These are phyloP conservation scores for Pheosia gnoma DNA, from an alignment of 2,888 invertebrate species.

Conservation along the genomic window DNA sequence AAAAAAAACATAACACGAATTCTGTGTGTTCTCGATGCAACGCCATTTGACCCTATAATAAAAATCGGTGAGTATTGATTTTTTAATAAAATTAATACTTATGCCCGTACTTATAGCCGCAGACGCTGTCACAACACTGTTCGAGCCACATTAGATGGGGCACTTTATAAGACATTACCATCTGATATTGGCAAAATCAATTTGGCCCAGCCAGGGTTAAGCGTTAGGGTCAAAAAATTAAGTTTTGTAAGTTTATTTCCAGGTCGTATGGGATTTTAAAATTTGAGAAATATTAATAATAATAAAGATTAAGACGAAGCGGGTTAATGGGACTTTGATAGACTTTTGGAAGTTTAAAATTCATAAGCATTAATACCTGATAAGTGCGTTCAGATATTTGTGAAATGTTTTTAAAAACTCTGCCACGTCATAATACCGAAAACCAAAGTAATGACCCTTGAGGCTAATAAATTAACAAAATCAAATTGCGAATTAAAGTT, in stretches of 20 bases:
- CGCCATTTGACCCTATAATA: conserved; percentile 52
- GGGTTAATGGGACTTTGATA: conserved; percentile 11
- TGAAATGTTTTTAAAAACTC: neutral
- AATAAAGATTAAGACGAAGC: neutral
- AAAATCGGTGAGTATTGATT: conserved; percentile 46
- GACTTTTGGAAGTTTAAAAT: conserved; percentile 5
- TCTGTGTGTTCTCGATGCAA: conserved; percentile 12
- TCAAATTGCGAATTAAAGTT: conserved; percentile 35
- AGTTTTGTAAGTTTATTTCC: conserved; percentile 31
- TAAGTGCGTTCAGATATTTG: neutral
- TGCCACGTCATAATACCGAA: neutral
- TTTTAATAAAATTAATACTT: conserved; percentile 47
- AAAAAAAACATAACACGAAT: conserved; percentile 23
- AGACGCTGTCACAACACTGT: conserved; percentile 54
- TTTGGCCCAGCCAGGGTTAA: conserved; percentile 51
- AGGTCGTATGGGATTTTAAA: conserved; percentile 31
- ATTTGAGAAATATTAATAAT: neutral
- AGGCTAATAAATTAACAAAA: conserved; percentile 33
- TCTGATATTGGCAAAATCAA: conserved; percentile 55
- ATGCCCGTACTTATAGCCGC: conserved; percentile 37
- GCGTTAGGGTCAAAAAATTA: conserved; percentile 42
- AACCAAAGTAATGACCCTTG: conserved; percentile 19
- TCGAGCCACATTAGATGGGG: conserved; percentile 53
- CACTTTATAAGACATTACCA: conserved; percentile 63
- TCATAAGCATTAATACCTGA: neutral